phyloP scores from a whole-genome alignment of 1,140 invertebrate species.

The Subanguina moxae region DNA sequence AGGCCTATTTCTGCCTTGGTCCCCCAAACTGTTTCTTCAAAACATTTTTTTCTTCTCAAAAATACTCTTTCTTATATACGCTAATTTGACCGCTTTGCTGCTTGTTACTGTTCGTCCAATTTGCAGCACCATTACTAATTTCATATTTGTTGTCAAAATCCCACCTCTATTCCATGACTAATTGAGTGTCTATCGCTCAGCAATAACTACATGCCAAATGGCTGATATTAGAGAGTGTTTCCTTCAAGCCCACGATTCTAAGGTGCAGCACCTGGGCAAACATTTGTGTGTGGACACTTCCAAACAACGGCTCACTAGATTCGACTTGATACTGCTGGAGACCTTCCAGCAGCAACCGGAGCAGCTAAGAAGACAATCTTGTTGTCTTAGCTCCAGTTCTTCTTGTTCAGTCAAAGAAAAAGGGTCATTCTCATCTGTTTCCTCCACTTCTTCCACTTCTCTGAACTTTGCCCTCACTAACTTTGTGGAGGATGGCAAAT shows the following conservation, averaged over 20 bases:
- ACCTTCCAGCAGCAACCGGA: constrained; percentile 16
- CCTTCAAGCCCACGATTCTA: neutral
- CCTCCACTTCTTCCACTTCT: neutral
- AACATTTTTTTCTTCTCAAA: too few relatives aligned
- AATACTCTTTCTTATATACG: too few relatives aligned
- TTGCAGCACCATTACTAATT: too few relatives aligned
- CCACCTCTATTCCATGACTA: too few relatives aligned
- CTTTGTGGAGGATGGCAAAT: neutral
- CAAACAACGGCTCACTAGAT: constrained; percentile 12
- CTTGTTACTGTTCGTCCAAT: too few relatives aligned
- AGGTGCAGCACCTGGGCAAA: neutral
- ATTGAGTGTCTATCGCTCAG: too few relatives aligned
- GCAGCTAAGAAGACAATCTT: neutral
- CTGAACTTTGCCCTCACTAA: constrained; percentile 12
- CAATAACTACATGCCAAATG: too few relatives aligned
- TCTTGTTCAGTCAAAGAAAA: neutral
- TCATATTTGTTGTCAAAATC: too few relatives aligned
- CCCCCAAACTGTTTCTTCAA: too few relatives aligned
- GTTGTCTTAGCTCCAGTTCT: constrained; percentile 1
- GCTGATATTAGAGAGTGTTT: too few relatives aligned
- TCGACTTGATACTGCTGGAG: constrained; percentile 24
- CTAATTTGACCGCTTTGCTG: too few relatives aligned
- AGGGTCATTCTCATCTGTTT: neutral
- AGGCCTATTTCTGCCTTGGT: too few relatives aligned
- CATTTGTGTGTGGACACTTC: constrained; percentile 3